These are phyloP conservation scores for Melanotus villosus DNA, from an alignment of 2,888 invertebrate genomes.

Conservation along the genomic window DNA sequence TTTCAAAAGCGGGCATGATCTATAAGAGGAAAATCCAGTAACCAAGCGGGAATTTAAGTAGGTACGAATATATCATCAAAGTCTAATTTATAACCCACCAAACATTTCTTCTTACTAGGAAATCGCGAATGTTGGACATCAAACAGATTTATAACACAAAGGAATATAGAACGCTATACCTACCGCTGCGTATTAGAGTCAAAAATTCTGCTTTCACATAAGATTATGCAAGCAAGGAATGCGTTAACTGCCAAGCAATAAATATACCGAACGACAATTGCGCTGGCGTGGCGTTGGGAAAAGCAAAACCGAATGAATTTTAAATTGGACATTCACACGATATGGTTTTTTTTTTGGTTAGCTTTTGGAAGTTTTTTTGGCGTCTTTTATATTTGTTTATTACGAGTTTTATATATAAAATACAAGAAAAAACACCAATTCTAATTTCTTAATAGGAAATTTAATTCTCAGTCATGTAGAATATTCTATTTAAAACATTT, in stretches of 20 bases:
- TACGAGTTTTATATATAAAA: too few species aligned
- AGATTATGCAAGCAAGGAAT: slow-evolving; percentile 5
- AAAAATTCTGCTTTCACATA: slow-evolving; percentile 19
- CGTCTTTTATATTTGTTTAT: too few species aligned
- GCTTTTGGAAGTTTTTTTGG: too few species aligned
- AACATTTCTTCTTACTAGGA: not conserved
- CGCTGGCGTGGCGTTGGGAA: not conserved
- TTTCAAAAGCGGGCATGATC: too few species aligned
- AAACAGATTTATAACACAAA: not conserved
- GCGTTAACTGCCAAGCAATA: not conserved
- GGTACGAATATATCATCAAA: not conserved
- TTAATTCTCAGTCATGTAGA: too few species aligned
- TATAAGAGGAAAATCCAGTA: too few species aligned
- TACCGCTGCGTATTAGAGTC: slow-evolving; percentile 14
- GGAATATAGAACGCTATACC: not conserved
- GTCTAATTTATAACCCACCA: slow-evolving; percentile 7
- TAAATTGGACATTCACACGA: not conserved
- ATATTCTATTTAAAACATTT: too few species aligned
- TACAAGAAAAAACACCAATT: too few species aligned
- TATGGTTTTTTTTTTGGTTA: not conserved
- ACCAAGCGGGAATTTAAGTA: too few species aligned
- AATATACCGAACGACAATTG: slow-evolving; percentile 7
- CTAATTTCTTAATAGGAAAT: too few species aligned
- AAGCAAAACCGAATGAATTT: not conserved
- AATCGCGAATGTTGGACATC: not conserved